These are phyloP conservation scores for Cottus gobio DNA, from an alignment of 2,113 vertebrate genomes.

Conservation along the genomic window DNA sequence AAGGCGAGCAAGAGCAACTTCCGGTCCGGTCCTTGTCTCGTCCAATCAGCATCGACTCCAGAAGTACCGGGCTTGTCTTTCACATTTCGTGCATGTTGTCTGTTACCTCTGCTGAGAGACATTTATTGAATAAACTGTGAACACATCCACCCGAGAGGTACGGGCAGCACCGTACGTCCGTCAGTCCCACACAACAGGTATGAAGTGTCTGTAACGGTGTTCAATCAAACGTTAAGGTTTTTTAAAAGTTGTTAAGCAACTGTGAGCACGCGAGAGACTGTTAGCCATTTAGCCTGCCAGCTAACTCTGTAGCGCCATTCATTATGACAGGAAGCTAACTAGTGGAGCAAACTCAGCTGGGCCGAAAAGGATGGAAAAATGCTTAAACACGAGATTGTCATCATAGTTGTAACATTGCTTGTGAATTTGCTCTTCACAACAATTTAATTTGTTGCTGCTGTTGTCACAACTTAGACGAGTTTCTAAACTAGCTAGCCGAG, in stretches of 20 bases:
- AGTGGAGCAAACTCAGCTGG: neutral
- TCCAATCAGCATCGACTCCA: slow-evolving; percentile 55
- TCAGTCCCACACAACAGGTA: slow-evolving; percentile 47
- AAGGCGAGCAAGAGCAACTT: neutral
- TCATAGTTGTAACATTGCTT: neutral
- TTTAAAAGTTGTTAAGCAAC: neutral
- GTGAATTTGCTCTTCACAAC: rapidly evolving
- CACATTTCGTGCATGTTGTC: slow-evolving; percentile 17
- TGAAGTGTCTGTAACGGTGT: neutral
- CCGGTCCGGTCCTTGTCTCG: neutral
- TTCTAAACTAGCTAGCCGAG: neutral
- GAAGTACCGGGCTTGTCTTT: slow-evolving; percentile 62
- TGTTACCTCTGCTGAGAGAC: neutral
- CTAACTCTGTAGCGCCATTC: slow-evolving; percentile 44
- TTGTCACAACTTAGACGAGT: neutral
- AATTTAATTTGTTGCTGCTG: neutral
- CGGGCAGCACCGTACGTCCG: neutral
- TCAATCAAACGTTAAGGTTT: neutral
- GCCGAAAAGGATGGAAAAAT: neutral
- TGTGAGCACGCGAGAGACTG: slow-evolving; percentile 20
- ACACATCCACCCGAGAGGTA: neutral
- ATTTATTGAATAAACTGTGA: slow-evolving; percentile 3
- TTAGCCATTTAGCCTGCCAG: slow-evolving; percentile 45
- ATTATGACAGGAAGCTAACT: slow-evolving; percentile 26
- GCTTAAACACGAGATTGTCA: neutral